Evolutionary conservation across 2,113 vertebrate species (phyloP), one percentile per base, ranked within the genome.

Genomic region (Cyanoramphus novaezelandiae): DNA sequence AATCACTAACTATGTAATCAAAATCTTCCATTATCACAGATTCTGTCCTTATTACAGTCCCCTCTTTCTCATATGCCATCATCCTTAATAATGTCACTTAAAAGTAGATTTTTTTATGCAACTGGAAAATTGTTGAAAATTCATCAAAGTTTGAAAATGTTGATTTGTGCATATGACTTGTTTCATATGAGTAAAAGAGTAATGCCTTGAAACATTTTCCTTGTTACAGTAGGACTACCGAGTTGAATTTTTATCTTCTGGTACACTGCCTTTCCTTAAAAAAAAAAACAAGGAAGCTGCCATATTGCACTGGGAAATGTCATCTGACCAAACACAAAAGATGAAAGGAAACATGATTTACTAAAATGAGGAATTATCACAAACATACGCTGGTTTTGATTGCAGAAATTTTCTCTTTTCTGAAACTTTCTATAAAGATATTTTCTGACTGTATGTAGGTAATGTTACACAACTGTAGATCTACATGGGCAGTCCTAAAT

Each of bases 241-340:
- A 62, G 4, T 62, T 83, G 29, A 74, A 37, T n/a, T 87, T 62
- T 82, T 41, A 41, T 68, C 24, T 78, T 88, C 57, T 75, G 14
- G 15, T 50, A 7, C 11, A n/a, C 24, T 49, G 6, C 0, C 2
- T 78, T 17, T 74, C 29, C 53, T 74, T 74, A 57, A 75, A 80
- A 91, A 75, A 80, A 91, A 24, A n/a, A n/a, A 2, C n/a, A 69
- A 39, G 9, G 14, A 12, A 59, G 11, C 5, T 53, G 80, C 39
- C 19, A 28, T 37, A 39, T 29, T 63, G 9, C 13, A 19, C 33
- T 19, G 18, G 19, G 17, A 77, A 65, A 70, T 35, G 12, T 67
- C 29, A 57, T 17, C 18, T 84, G 13, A 62, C 9, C 20, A 70
- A 86, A 70, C 7, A 44, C 0, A 0, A 62, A 59, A 68, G 29